Conservation (phyloP, 2,113 vertebrate genomes). For the Tupaia chinensis region DNA sequence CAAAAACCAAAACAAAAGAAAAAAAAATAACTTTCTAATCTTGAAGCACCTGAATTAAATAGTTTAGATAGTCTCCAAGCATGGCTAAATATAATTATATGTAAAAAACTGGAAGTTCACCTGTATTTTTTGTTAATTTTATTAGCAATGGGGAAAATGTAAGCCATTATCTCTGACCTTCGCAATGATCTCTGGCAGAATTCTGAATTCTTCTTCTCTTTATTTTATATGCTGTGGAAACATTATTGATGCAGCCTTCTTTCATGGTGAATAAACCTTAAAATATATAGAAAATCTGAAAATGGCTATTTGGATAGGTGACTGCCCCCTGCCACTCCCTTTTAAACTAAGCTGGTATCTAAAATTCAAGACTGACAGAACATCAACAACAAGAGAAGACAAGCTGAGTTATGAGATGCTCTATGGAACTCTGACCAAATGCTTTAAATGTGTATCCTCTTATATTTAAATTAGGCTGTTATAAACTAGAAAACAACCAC, state of each 20-base stretch:
- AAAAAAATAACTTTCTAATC: conserved; percentile 58
- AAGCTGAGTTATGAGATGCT: conserved; percentile 12
- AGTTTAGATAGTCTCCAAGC: conserved; percentile 63
- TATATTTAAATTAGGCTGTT: neutral
- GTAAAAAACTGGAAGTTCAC: conserved; percentile 34
- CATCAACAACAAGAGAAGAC: conserved; percentile 68
- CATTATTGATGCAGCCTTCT: conserved; percentile 74
- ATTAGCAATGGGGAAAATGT: conserved; percentile 49
- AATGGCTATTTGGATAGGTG: conserved; percentile 76
- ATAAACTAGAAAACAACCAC: neutral
- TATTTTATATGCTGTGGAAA: conserved; percentile 74
- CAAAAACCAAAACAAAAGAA: too few relatives aligned
- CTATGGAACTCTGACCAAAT: neutral
- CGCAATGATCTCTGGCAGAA: conserved; percentile 69
- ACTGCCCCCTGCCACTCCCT: neutral
- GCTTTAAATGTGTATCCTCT: neutral
- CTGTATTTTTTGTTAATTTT: conserved; percentile 56
- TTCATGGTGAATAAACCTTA: conserved; percentile 65
- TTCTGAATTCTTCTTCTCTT: conserved; percentile 67
- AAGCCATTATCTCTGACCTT: conserved; percentile 57
- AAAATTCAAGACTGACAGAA: conserved; percentile 72
- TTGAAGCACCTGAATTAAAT: conserved; percentile 59
- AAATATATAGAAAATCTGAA: conserved; percentile 45
- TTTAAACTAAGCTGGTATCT: conserved; percentile 77
- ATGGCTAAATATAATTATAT: conserved; percentile 64